Base-by-base conservation (phyloP, 2,888 invertebrate genomes). In the Machimus atricapillus region DNA sequence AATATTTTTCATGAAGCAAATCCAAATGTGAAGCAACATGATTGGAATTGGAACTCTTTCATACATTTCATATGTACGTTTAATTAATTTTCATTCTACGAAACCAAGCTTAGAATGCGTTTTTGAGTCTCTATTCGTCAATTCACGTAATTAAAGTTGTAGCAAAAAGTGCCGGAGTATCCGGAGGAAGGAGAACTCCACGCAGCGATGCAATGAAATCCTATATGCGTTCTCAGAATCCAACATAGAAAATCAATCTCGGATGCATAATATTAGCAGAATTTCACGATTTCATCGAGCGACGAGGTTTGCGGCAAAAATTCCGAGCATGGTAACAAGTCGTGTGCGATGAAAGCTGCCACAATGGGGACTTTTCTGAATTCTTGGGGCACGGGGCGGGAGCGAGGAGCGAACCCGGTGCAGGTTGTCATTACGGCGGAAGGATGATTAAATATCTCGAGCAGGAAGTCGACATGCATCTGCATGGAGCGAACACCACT, bases 381-480 rank as follows among this genome's bases (percentile, higher is more conserved):
- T 19, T 58, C 40, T 40, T 40, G 40, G 19, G 1, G 23, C 2
- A 1, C 34, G 31, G 31, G 31, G n/a, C 58, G n/a, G 23, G 58
- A 12, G 12, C 40, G 23, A 9, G 58, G 23, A 9, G 23, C 2
- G 58, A 23, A 9, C 9, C 9, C 9, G 58, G 23, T 58, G 66
- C 66, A 66, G 66, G 66, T 66, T 27, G 82, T 58, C 82, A 58
- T 58, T 82, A 82, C 23, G 81, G 37, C 82, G 82, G 82, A 82
- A 82, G 82, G 82, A 58, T 58, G 82, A 52, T 82, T 82, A 82
- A 82, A 82, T 82, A 82, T 82, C 82, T 58, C 58, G n/a, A 58
- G 82, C 40, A 82, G 82, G 82, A 82, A 82, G 66, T 19, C 34
- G 7, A 58, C 82, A 82, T 82, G 82, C 82, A 58, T 58, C 82